A percentile compares a stretch with the other conserved stretches of the same genome.
Evolutionary conservation across 2,113 vertebrate species (phyloP).

Genomic region (Clinocottus analis): DNA sequence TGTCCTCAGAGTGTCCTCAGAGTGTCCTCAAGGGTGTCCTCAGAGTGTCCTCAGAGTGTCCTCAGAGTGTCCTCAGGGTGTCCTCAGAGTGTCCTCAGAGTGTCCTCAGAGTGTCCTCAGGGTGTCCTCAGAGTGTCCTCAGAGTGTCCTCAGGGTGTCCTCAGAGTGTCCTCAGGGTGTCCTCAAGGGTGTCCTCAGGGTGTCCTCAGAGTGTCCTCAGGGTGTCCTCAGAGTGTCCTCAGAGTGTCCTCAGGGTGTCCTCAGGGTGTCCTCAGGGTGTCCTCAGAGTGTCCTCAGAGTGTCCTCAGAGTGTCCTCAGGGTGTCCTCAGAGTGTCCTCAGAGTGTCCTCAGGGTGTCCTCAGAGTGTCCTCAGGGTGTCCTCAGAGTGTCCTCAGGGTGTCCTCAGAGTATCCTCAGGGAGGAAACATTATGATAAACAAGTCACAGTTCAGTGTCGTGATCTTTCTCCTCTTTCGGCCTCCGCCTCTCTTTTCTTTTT

Average conservation of each 20-base stretch:
- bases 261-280: slow-evolving; percentile 21
- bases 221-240: slow-evolving; percentile 31
- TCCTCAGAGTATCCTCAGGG: slow-evolving; percentile 34
- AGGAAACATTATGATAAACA: slow-evolving; percentile 47
- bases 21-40: slow-evolving; percentile 28
- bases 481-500: slow-evolving; percentile 33
- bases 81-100: slow-evolving; percentile 31
- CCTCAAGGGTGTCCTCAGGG: slow-evolving; percentile 29
- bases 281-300: slow-evolving; percentile 28
- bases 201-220: slow-evolving; percentile 31
- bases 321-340: slow-evolving; percentile 31
- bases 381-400: slow-evolving; percentile 19
- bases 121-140: slow-evolving; percentile 31
- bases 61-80: slow-evolving; percentile 19
- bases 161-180: slow-evolving; percentile 21
- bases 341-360: slow-evolving; percentile 31
- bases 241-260: slow-evolving; percentile 28
- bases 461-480: not conserved
- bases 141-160: slow-evolving; percentile 28
- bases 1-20: slow-evolving; percentile 35
- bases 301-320: slow-evolving; percentile 31
- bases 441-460: slow-evolving; percentile 26
- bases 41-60: slow-evolving; percentile 27
- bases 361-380: slow-evolving; percentile 27
- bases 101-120: slow-evolving; percentile 31